Conservation (phyloP, 2,113 vertebrate species). For the Kryptolebias marmoratus region DNA sequence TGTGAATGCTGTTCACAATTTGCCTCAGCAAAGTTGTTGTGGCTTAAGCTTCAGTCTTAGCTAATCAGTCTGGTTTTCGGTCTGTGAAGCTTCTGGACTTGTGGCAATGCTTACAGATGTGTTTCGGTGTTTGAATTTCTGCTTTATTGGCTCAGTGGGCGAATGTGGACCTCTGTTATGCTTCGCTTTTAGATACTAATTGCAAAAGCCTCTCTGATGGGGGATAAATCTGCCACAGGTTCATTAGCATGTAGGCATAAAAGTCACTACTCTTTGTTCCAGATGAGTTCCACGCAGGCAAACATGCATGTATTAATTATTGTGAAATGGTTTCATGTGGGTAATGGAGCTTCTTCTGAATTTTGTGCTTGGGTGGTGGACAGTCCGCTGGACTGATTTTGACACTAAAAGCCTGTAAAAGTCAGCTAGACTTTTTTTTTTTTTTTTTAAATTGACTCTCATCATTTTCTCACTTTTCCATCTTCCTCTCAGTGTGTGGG, state of each 20-base stretch:
- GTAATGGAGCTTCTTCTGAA: background rate
- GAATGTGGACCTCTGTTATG: background rate
- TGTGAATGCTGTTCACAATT: background rate
- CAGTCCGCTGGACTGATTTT: conserved; percentile 16
- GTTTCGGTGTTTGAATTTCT: background rate
- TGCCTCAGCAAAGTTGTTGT: background rate
- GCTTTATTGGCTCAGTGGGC: conserved; percentile 1
- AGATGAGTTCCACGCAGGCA: conserved; percentile 1
- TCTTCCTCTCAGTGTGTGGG: conserved; percentile 83
- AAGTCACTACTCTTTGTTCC: background rate
- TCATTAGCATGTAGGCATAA: conserved; percentile 45
- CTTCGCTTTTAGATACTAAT: conserved; percentile 46
- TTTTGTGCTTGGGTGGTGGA: conserved; percentile 30
- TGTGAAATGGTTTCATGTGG: background rate
- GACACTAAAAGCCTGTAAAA: conserved; percentile 17
- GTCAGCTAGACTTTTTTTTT: conserved; percentile 14
- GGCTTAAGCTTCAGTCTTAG: background rate
- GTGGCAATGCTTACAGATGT: background rate
- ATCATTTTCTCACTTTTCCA: conserved; percentile 20
- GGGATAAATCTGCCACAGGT: background rate
- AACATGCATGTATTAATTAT: conserved; percentile 9
- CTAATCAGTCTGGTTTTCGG: background rate
- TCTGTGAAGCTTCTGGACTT: background rate
- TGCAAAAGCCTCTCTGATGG: conserved; percentile 43
- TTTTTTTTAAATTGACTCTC: background rate